These are phyloP conservation scores for Oedothorax gibbosus DNA, from an alignment of 1,140 invertebrate species.

Conservation along the genomic window DNA sequence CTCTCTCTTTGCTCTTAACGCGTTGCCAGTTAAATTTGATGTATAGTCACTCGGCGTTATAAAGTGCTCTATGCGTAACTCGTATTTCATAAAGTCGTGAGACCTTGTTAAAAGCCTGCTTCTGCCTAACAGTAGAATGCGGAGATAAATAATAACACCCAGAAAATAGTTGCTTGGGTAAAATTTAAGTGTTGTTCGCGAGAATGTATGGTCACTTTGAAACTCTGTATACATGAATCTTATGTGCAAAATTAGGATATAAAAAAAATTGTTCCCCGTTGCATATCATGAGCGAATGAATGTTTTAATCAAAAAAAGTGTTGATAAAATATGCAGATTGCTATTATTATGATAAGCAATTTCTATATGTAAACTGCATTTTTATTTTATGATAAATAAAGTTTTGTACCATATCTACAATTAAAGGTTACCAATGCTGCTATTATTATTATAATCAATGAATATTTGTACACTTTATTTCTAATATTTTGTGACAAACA, in stretches of 20 bases:
- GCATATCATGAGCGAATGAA: too few relatives aligned
- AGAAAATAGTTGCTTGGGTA: neutral
- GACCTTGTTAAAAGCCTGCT: conserved; percentile 40
- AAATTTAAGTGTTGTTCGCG: conserved; percentile 34
- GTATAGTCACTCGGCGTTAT: conserved; percentile 30
- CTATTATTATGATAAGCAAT: too few relatives aligned
- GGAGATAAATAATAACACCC: conserved; percentile 34
- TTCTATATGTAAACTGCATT: too few relatives aligned
- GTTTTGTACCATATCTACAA: too few relatives aligned
- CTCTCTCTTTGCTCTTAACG: conserved; percentile 10
- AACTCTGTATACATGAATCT: conserved; percentile 15
- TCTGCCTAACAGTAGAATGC: neutral
- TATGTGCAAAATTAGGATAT: neutral
- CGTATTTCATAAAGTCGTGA: conserved; percentile 50
- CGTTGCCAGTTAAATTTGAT: conserved; percentile 49
- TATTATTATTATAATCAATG: too few relatives aligned
- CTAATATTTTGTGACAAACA: too few relatives aligned
- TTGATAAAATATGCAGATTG: too few relatives aligned
- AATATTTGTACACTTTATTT: too few relatives aligned
- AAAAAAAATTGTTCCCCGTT: too few relatives aligned
- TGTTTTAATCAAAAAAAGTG: too few relatives aligned
- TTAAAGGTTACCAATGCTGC: too few relatives aligned
- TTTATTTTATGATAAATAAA: too few relatives aligned
- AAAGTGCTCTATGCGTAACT: conserved; percentile 23
- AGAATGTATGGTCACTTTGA: neutral